Conservation (phyloP, 2,888 invertebrate species). For the Platynereis dumerilii region DNA sequence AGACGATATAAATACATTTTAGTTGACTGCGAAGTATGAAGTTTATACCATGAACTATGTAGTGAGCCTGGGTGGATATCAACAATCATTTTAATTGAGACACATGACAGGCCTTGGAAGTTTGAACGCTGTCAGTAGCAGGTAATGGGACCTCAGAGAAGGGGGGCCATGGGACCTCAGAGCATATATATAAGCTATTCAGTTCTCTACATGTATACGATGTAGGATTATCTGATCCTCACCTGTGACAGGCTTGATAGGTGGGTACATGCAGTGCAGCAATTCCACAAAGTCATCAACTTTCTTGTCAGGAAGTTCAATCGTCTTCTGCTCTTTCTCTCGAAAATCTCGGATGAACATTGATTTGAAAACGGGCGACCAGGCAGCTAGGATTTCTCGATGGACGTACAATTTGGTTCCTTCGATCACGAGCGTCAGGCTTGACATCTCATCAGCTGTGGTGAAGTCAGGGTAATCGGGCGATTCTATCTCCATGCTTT, state of each 20-base stretch:
- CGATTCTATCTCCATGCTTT: background rate
- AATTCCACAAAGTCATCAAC: slow-evolving; percentile 60
- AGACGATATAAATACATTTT: background rate
- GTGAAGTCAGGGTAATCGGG: slow-evolving; percentile 47
- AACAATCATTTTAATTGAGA: too few relatives aligned
- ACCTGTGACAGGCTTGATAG: slow-evolving; percentile 60
- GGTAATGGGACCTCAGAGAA: too few relatives aligned
- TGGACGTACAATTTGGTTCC: slow-evolving; percentile 50
- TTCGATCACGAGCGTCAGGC: slow-evolving; percentile 50
- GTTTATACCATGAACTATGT: too few relatives aligned
- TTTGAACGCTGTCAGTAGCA: too few relatives aligned
- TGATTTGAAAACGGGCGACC: slow-evolving; percentile 54
- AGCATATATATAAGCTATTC: too few relatives aligned
- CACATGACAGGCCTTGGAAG: too few relatives aligned
- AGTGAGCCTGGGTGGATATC: too few relatives aligned
- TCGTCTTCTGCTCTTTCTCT: slow-evolving; percentile 40
- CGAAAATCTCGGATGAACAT: slow-evolving; percentile 47
- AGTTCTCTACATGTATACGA: too few relatives aligned
- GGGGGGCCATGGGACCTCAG: too few relatives aligned
- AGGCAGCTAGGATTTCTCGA: slow-evolving; percentile 51
- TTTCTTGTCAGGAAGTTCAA: slow-evolving; percentile 49
- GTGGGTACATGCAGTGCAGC: slow-evolving; percentile 63
- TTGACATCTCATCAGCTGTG: slow-evolving; percentile 47
- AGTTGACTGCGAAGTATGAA: too few relatives aligned
- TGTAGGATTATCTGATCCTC: slow-evolving; percentile 10